Percentiles rank a stretch among this genome's conserved stretches.
Evolutionary conservation across 2,113 vertebrate species (phyloP).

Genomic region (Zingel zingel): DNA sequence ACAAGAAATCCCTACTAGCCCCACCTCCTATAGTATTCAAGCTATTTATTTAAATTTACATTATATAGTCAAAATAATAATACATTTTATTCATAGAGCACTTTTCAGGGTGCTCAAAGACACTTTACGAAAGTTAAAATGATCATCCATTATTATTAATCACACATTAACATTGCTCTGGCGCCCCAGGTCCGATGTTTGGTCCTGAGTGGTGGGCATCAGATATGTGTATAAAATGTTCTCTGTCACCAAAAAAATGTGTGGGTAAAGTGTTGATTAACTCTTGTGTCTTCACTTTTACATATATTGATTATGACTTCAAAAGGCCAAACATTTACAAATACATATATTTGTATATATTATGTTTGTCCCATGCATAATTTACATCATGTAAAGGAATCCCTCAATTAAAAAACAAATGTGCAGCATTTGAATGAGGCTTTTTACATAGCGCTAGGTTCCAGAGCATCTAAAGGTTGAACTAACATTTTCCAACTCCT

Average conservation of each 20-base stretch:
- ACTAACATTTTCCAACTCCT: not conserved
- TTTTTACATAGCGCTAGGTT: not conserved
- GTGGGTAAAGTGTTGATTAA: not conserved
- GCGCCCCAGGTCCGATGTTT: too few relatives aligned
- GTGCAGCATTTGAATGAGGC: not conserved
- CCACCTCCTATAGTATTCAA: not conserved
- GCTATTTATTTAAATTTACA: slow-evolving; percentile 33
- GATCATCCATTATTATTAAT: too few relatives aligned
- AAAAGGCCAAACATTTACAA: not conserved
- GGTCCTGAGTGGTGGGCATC: too few relatives aligned
- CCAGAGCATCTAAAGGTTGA: not conserved
- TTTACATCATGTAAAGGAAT: not conserved
- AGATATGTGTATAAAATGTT: not conserved
- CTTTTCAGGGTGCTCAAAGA: too few relatives aligned
- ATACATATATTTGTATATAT: not conserved
- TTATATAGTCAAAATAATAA: not conserved
- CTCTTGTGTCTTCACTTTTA: not conserved
- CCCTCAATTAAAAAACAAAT: not conserved
- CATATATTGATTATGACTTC: not conserved
- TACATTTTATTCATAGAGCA: too few relatives aligned
- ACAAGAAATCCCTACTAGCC: not conserved
- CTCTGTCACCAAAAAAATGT: slow-evolving; percentile 20
- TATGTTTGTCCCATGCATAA: not conserved
- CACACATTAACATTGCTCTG: too few relatives aligned
- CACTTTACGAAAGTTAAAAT: too few relatives aligned